Conservation (phyloP, 2,797 vertebrate genomes). For the Scomberomorus guttatus region DNA sequence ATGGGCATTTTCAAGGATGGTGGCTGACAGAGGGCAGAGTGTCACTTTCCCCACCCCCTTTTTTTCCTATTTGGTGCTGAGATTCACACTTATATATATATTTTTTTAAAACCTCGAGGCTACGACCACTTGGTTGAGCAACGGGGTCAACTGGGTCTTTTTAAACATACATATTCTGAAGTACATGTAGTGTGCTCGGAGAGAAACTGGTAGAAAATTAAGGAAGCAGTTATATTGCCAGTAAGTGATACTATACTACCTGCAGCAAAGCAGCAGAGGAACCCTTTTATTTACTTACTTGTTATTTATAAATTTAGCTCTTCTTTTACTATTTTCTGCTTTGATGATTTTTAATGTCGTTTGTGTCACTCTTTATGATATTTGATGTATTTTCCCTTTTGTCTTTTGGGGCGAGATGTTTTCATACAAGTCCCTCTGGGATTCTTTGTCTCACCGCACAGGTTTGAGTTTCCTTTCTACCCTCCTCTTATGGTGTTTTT, state of each 20-base stretch:
- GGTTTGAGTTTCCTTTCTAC: conserved; percentile 36
- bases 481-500: conserved; percentile 39
- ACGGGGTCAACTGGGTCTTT: conserved; percentile 42
- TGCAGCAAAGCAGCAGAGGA: conserved; percentile 22
- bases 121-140: conserved; percentile 46
- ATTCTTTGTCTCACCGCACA: conserved; percentile 59
- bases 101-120: conserved; percentile 35
- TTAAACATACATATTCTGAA: conserved; percentile 39
- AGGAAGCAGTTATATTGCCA: background rate
- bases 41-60: conserved; percentile 53
- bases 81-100: conserved; percentile 29
- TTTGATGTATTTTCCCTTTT: conserved; percentile 54
- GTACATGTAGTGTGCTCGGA: background rate
- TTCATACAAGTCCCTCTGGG: conserved; percentile 50
- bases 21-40: conserved; percentile 44
- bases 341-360: conserved; percentile 59
- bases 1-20: conserved; percentile 52
- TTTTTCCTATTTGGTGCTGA: conserved; percentile 43
- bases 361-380: conserved; percentile 56
- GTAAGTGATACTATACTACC: conserved; percentile 10
- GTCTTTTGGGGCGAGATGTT: conserved; percentile 50
- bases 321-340: conserved; percentile 25
- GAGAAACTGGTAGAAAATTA: conserved; percentile 12
- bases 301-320: conserved; percentile 38
- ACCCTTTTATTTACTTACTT: conserved; percentile 27